phyloP scores from a whole-genome alignment of 2,797 vertebrate species.

The Pitangus sulphuratus region DNA sequence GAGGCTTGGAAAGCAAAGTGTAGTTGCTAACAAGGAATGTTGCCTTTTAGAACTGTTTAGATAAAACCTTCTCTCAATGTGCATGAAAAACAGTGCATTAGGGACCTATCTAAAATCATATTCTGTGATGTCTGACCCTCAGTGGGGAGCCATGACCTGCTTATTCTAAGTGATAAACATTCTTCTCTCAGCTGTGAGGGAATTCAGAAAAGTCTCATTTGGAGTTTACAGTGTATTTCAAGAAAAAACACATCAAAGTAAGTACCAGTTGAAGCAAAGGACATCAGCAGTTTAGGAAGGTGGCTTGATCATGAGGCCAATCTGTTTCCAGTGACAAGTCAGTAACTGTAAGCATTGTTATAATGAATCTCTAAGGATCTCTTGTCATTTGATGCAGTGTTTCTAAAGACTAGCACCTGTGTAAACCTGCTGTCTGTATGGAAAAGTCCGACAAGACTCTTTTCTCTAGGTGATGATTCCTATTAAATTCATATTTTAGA shows the following conservation, averaged over 20 bases:
- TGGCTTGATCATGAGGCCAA: background rate
- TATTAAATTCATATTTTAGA: background rate
- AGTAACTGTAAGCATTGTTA: background rate
- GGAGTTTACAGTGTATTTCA: background rate
- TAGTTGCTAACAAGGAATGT: slow-evolving; percentile 3
- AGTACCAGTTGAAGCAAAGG: background rate
- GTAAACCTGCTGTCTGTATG: background rate
- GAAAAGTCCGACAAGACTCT: background rate
- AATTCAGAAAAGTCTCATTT: background rate
- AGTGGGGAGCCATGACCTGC: background rate
- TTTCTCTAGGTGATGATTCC: background rate
- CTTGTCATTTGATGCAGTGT: background rate
- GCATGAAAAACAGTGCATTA: background rate
- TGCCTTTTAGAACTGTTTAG: slow-evolving; percentile 16
- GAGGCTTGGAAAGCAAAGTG: background rate
- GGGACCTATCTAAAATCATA: background rate
- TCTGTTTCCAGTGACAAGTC: background rate
- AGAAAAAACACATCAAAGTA: background rate
- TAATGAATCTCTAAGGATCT: background rate
- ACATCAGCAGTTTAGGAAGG: background rate
- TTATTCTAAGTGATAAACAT: slow-evolving; percentile 8
- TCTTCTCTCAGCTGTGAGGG: background rate
- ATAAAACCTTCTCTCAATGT: background rate
- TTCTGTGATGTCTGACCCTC: background rate
- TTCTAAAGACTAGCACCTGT: background rate